These are phyloP conservation scores for Trileptium ribeirensis DNA, from an alignment of 2,888 invertebrate genomes.

Conservation along the genomic window DNA sequence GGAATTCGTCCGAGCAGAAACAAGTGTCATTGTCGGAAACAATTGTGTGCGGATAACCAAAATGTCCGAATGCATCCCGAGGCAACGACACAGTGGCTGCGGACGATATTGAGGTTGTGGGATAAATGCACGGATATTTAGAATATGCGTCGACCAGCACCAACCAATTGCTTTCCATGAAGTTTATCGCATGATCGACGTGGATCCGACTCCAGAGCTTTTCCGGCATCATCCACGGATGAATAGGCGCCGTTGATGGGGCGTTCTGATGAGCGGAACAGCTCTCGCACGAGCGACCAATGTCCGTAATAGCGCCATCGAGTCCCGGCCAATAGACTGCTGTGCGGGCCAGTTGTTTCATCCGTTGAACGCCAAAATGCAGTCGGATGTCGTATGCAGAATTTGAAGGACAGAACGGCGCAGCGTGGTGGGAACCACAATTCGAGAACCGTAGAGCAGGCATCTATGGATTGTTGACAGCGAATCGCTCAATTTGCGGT, in stretches of 20 bases:
- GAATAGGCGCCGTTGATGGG: constrained; percentile 31
- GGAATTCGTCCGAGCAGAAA: constrained; percentile 26
- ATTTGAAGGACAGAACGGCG: not conserved
- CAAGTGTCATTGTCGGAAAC: constrained; percentile 37
- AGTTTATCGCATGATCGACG: constrained; percentile 40
- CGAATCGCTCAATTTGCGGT: not conserved
- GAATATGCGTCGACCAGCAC: not conserved
- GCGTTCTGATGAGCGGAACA: constrained; percentile 12
- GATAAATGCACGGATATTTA: constrained; percentile 14
- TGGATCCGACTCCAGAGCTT: constrained; percentile 42
- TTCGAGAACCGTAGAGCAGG: constrained; percentile 19
- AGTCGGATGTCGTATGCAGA: not conserved
- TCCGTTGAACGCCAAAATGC: constrained; percentile 4
- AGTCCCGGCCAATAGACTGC: constrained; percentile 1
- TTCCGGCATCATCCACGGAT: constrained; percentile 41
- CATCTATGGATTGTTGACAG: constrained; percentile 32
- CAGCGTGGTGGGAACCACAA: not conserved
- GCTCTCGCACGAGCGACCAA: not conserved
- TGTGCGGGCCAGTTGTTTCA: not conserved
- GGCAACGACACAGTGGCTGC: constrained; percentile 31
- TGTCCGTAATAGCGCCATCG: constrained; percentile 1
- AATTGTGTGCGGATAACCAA: constrained; percentile 36
- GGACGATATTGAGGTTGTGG: constrained; percentile 15
- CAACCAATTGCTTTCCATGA: constrained; percentile 24
- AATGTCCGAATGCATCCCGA: constrained; percentile 29